Evolutionary conservation across 92 coral and sea anemone species (phyloP), one percentile per base, ranked within the genome.

Genomic region (Phymanthus crucifer): DNA sequence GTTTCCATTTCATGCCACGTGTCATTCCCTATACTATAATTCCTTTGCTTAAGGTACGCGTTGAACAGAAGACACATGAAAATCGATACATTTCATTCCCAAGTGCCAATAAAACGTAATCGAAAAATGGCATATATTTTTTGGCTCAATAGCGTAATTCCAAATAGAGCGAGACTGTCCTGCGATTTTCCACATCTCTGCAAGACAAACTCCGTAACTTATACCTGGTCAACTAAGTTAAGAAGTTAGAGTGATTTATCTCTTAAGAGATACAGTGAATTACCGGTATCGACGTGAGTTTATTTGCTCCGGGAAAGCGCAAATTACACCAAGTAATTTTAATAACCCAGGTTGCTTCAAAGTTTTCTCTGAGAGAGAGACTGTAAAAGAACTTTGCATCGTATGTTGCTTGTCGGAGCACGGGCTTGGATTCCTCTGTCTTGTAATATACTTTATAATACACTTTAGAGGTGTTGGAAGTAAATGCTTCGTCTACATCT

Each of bases 301-400:
- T 21, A 2, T 54, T 54, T 7, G 64, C 64, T 17, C 27, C 64
- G 19, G 64, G 64, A 54, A 54, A 54, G 9, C 64, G 64, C 64
- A 54, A 54, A 54, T 54, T 54, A 54, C 64, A 54, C 64, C 64
- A 54, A 7, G 64, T 54, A 27, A 54, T 27, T 54, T 54, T 54
- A 8, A 54, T 24, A 54, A 54, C 64, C 64, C 64, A 54, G 64
- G 64, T 21, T 19, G 64, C 64, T 54, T 54, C 26, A 54, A 54
- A 54, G 19, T 54, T 54, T 23, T 1, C 27, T 13, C 29, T 18
- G 6, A 0, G 29, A 5, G 64, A 5, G 26, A 5, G 9, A 54
- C n/a, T 18, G 64, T 54, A 54, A 54, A 19, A 18, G 1, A 0
- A 6, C 9, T 0, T 8, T 19, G 13, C 27, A 54, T 54, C 64